Conservation (phyloP, 2,888 invertebrate genomes). For the Mimas tiliae region DNA sequence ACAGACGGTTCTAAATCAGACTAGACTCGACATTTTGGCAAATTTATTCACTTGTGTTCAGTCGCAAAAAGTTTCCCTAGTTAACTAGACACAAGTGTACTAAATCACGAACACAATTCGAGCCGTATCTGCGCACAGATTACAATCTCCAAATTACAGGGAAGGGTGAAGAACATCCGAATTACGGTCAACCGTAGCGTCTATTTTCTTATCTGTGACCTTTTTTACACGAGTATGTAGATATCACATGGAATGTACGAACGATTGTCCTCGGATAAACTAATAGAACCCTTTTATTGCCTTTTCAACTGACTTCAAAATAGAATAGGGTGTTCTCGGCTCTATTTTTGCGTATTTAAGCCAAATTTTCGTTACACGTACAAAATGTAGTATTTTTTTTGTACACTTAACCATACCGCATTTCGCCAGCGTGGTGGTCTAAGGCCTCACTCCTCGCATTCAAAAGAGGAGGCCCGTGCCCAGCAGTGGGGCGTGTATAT, state of each 20-base stretch:
- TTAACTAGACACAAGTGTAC: conserved; percentile 72
- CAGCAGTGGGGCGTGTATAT: too few relatives aligned
- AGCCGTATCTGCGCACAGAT: conserved; percentile 67
- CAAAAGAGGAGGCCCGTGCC: too few relatives aligned
- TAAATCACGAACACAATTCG: conserved; percentile 68
- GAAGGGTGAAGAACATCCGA: conserved; percentile 51
- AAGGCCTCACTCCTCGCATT: too few relatives aligned
- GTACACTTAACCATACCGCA: too few relatives aligned
- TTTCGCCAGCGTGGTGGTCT: too few relatives aligned
- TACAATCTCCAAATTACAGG: conserved; percentile 71
- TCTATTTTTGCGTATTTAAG: not conserved
- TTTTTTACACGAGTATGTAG: conserved; percentile 15
- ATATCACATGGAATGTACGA: not conserved
- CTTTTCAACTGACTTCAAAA: not conserved
- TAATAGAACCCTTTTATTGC: not conserved
- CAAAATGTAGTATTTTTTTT: too few relatives aligned
- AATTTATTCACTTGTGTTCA: conserved; percentile 65
- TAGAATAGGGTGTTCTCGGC: not conserved
- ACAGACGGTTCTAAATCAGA: not conserved
- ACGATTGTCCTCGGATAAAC: not conserved
- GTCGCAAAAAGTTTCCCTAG: conserved; percentile 75
- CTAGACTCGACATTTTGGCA: conserved; percentile 59
- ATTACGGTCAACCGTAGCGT: conserved; percentile 48
- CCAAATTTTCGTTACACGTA: not conserved
- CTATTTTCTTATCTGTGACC: conserved; percentile 32